Base-by-base conservation (phyloP, 2,888 invertebrate species). In the Epistrophe eligans region DNA sequence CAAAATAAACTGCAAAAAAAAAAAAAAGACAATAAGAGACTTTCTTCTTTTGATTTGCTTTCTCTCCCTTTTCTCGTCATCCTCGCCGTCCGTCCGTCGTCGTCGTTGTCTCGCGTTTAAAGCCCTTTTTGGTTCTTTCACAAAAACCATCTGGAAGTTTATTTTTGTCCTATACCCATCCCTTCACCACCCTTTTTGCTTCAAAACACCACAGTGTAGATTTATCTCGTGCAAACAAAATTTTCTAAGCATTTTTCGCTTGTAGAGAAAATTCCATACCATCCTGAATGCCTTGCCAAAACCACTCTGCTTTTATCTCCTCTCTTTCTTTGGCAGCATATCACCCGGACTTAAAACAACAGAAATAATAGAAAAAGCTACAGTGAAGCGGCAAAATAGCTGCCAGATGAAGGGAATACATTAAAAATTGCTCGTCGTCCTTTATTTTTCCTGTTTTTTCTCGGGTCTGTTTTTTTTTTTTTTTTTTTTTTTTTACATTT, bases 371-470 rank as follows among this genome's bases (percentile, higher is more conserved):
- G 58, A 73, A 74, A 79, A 80, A 60, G 66, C 52, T 76, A 81
- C 55, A 73, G 72, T 60, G 81, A 73, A 80, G 80, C 84, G 64
- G 62, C 73, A 81, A 76, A 85, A 74, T 80, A 80, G 76, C 83
- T 73, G 79, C 76, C 70, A 62, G 60, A 72, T 50, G 73, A 77
- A 77, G 67, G 72, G 81, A 85, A 85, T 85, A 85, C 85, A 85
- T 85, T 82, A 79, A 85, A 79, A 82, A 77, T 82, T 77, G 55
- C 58, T 74, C 58, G 73, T 74, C 70, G 77, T 82, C 35, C 52
- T 67, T 55, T 66, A 58, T 66, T 60, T 55, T 60, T 60, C 62
- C 55, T 57, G 52, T 76, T 64, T 32, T 1, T 48, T 64, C 60
- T 28, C 5, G 2, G 2, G 35, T 35, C 9, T 72, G 55, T 66